Base-by-base conservation (phyloP, 2,113 vertebrate species). In the Oncorhynchus gorbuscha region DNA sequence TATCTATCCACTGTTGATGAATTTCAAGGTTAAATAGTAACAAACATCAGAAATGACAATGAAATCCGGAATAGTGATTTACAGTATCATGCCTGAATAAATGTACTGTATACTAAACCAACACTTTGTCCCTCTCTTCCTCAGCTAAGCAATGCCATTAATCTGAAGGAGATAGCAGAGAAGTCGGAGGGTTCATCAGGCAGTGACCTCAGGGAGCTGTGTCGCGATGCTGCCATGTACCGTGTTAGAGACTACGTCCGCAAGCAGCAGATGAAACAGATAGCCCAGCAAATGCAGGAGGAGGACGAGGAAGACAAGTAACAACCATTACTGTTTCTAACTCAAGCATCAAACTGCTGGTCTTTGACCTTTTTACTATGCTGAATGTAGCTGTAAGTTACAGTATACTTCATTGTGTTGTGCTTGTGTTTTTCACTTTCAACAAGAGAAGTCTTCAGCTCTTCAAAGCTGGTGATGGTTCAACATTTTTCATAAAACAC, bases 181-280 rank as follows among this genome's bases (percentile, higher is more conserved):
- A 93, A 87, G 83, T 94, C 93, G 0, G 83, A 84, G 0, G 91
- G 92, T 1, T 94, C 91, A 79, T 94, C 93, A 0, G 93, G 93
- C 84, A 95, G 94, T 0, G 94, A 95, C 87, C 91, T 95, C 65
- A 77, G 90, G 51, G 94, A 95, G 86, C 85, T 94, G 5, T 95
- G 94, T 74, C 89, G 94, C 0, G 94, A 95, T 0, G 94, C 93
- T 0, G 92, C 94, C 84, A 86, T 94, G 87, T 94, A 95, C 80
- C 86, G 92, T 2, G 91, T 95, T 24, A 74, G 94, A 14, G 93
- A 95, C 80, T 95, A 93, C 9, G 86, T 94, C 74, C 93, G 92
- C 76, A 94, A 93, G 84, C 93, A 94, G 81, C 93, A 95, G 83
- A 94, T 95, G 92, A 91, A 87, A 79, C 93, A 92, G 84, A 93